Evolutionary conservation across 2,888 invertebrate genomes (phyloP).

Genomic region (Cephus rjabovi): DNA sequence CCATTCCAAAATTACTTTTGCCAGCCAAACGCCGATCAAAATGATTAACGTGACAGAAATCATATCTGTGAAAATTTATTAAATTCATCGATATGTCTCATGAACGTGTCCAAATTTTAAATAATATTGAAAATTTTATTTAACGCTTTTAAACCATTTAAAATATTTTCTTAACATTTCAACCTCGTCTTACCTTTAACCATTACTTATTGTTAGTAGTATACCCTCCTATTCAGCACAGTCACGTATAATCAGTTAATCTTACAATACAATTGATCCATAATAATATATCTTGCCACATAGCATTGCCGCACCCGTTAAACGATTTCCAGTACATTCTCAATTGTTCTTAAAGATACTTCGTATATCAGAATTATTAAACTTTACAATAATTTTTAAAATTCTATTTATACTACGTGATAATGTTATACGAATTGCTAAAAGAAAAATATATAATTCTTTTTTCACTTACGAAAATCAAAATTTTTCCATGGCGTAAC

Average conservation of each 20-base stretch:
- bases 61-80: not conserved
- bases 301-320: not conserved
- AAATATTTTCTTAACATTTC: not conserved
- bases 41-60: constrained; percentile 1
- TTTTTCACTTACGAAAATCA: not conserved
- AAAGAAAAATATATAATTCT: not conserved
- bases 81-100: not conserved
- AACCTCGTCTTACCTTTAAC: not conserved
- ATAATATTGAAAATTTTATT: not conserved
- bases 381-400: not conserved
- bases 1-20: constrained; percentile 25
- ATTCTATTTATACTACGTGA: not conserved
- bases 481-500: not conserved
- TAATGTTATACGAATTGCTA: not conserved
- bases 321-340: not conserved
- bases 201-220: not conserved
- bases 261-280: constrained; percentile 14
- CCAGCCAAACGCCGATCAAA: constrained; percentile 17
- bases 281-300: not conserved
- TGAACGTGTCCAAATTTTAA: not conserved
- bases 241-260: constrained; percentile 16
- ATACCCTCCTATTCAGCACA: not conserved
- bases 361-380: not conserved
- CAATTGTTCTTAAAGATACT: not conserved
- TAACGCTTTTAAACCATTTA: not conserved